phyloP scores from a whole-genome alignment of 1,140 invertebrate species.

The Lepeophtheirus salmonis region DNA sequence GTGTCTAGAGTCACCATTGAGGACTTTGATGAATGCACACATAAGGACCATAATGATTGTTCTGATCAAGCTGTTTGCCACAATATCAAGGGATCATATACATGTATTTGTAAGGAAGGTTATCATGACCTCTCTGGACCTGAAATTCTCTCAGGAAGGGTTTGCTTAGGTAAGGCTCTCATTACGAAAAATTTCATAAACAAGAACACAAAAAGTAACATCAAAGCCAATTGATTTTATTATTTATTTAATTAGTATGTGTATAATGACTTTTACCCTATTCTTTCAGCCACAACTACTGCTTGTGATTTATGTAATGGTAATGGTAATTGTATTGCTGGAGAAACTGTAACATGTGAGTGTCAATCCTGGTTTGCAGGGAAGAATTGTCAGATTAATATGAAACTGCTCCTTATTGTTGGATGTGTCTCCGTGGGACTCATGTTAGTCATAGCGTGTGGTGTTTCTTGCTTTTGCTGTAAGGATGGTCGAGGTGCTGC shows the following conservation, averaged over 20 bases:
- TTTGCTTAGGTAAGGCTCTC: conserved; percentile 12
- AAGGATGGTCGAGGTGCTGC: conserved; percentile 1
- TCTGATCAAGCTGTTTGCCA: background rate
- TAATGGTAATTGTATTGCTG: conserved; percentile 11
- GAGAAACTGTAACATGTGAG: conserved; percentile 9
- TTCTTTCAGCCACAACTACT: conserved; percentile 11
- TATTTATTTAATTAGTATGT: too few relatives aligned
- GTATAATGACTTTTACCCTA: background rate
- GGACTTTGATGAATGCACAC: conserved; percentile 17
- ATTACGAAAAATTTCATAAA: background rate
- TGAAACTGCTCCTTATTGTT: conserved; percentile 17
- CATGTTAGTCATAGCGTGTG: conserved; percentile 17
- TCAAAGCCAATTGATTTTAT: too few relatives aligned
- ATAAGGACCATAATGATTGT: conserved; percentile 15
- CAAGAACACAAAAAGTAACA: too few relatives aligned
- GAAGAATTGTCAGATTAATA: conserved; percentile 17
- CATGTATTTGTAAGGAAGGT: conserved; percentile 9
- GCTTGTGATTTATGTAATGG: conserved; percentile 16
- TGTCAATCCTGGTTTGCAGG: conserved; percentile 16
- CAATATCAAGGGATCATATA: conserved; percentile 15
- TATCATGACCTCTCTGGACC: conserved; percentile 14
- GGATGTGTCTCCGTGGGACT: conserved; percentile 14
- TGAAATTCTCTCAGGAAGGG: conserved; percentile 8
- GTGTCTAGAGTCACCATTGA: conserved; percentile 11
- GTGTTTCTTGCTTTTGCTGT: conserved; percentile 18